phyloP scores from a whole-genome alignment of 2,113 vertebrate genomes.

The Ahaetulla prasina region DNA sequence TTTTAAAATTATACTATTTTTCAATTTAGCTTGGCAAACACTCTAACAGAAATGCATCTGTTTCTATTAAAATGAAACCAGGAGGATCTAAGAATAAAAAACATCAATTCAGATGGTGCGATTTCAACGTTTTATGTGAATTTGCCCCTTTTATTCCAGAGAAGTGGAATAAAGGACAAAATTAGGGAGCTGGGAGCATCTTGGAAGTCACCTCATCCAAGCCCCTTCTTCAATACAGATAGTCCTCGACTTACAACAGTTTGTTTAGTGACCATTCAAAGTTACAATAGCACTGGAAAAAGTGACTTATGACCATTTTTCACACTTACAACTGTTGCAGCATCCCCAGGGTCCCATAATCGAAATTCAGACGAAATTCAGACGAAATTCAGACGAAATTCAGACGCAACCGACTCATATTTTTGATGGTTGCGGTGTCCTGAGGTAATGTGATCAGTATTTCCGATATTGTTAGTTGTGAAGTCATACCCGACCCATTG shows the following conservation, averaged over 20 bases:
- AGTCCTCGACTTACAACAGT: background rate
- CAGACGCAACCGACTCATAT: background rate
- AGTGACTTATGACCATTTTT: background rate
- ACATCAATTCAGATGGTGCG: background rate
- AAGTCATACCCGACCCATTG: too few species aligned
- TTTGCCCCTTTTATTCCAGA: background rate
- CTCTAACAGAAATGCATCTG: background rate
- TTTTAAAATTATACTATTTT: background rate
- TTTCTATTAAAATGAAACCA: background rate
- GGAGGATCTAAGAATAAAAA: background rate
- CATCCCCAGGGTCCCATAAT: background rate
- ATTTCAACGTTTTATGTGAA: background rate
- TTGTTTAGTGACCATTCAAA: background rate
- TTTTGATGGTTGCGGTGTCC: background rate
- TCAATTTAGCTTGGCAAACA: background rate
- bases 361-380: background rate
- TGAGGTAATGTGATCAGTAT: background rate
- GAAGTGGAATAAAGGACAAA: background rate
- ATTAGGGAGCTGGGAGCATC: background rate
- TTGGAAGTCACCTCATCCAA: background rate
- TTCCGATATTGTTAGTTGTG: background rate
- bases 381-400: background rate
- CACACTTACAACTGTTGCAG: background rate
- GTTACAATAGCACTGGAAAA: background rate
- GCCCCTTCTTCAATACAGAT: too few species aligned